Percentiles rank a stretch among this genome's conserved stretches.
Evolutionary conservation across 2,888 invertebrate species (phyloP).

Genomic region (Sphinx pinastri): DNA sequence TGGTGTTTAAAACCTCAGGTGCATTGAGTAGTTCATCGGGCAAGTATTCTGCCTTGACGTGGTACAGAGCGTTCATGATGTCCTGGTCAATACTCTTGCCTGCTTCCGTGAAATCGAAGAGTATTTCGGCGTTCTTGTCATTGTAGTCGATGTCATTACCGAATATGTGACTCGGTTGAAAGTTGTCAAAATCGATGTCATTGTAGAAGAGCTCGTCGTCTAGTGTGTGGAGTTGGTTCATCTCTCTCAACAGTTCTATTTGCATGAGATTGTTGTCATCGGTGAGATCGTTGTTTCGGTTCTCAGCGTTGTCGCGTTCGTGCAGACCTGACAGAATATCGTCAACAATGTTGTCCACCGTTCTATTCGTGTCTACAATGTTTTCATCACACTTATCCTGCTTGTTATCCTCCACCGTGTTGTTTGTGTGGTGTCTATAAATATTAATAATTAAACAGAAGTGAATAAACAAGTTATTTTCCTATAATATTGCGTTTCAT

Average conservation of each 20-base stretch:
- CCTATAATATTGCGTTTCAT: neutral
- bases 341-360: conserved; percentile 75
- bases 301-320: conserved; percentile 41
- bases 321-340: conserved; percentile 77
- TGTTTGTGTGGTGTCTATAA: conserved; percentile 56
- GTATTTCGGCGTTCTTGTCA: conserved; percentile 60
- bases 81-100: conserved; percentile 68
- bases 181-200: conserved; percentile 73
- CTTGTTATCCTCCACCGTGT: conserved; percentile 42
- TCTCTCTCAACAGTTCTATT: conserved; percentile 74
- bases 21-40: conserved; percentile 67
- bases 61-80: conserved; percentile 68
- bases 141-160: conserved; percentile 65
- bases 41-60: conserved; percentile 60
- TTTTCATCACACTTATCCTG: conserved; percentile 46
- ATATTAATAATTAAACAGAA: conserved; percentile 20
- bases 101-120: conserved; percentile 65
- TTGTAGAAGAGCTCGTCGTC: conserved; percentile 75
- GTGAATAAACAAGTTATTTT: neutral
- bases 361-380: conserved; percentile 46
- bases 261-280: conserved; percentile 69
- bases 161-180: conserved; percentile 69
- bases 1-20: conserved; percentile 45
- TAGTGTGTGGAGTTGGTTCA: conserved; percentile 71
- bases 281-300: conserved; percentile 37